phyloP scores from a whole-genome alignment of 2,888 invertebrate genomes.

The Diaprepes abbreviatus region DNA sequence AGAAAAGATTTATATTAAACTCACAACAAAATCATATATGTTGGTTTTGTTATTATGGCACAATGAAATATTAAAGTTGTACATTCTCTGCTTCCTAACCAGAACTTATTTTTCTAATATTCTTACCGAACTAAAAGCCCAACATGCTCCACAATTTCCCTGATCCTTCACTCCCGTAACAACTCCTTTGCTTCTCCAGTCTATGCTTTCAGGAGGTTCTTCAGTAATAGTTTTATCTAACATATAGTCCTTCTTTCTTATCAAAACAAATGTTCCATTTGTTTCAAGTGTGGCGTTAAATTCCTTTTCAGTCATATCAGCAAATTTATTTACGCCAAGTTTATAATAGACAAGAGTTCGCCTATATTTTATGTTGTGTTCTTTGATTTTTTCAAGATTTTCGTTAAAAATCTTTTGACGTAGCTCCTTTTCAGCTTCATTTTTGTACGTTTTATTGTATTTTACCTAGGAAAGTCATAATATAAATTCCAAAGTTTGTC shows the following conservation, averaged over 20 bases:
- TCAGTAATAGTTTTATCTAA: background rate
- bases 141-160: slow-evolving; percentile 50
- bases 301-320: slow-evolving; percentile 50
- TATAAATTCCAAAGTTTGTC: no score
- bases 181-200: slow-evolving; percentile 53
- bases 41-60: no score
- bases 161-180: slow-evolving; percentile 53
- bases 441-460: slow-evolving; percentile 22
- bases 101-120: no score
- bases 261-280: background rate
- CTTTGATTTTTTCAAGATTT: slow-evolving; percentile 48
- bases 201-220: slow-evolving; percentile 45
- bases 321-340: slow-evolving; percentile 45
- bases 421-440: slow-evolving; percentile 5
- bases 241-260: no score
- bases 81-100: no score
- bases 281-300: slow-evolving; percentile 12
- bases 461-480: slow-evolving; percentile 22
- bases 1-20: no score
- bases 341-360: slow-evolving; percentile 46
- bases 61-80: no score
- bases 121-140: slow-evolving; percentile 41
- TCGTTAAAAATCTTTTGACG: slow-evolving; percentile 41
- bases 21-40: no score
- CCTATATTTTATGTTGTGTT: slow-evolving; percentile 49